Conservation (phyloP, 2,113 vertebrate species). For the Brienomyrus longianalis region DNA sequence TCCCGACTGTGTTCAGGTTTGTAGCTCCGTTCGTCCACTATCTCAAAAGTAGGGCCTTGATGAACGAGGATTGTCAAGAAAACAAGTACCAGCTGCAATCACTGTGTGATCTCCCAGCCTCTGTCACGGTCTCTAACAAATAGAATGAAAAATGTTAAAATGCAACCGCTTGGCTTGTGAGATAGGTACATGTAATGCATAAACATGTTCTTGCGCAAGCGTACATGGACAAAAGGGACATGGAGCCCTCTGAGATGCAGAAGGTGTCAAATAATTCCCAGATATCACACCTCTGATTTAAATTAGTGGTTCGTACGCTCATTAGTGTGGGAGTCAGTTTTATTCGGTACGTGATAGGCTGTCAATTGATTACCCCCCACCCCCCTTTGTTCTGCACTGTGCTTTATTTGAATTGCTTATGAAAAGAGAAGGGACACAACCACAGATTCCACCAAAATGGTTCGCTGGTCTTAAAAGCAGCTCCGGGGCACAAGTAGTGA, state of each 20-base stretch:
- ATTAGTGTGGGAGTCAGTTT: not conserved
- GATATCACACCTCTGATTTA: not conserved
- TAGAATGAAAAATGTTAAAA: not conserved
- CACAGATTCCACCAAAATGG: not conserved
- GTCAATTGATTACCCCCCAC: not conserved
- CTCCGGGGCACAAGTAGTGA: not conserved
- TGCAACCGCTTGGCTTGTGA: not conserved
- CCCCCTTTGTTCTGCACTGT: not conserved
- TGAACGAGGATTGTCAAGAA: not conserved
- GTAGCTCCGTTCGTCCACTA: not conserved
- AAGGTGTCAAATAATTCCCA: not conserved
- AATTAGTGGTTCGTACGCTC: not conserved
- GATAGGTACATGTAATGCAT: not conserved
- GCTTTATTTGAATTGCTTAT: not conserved
- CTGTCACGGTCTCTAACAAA: not conserved
- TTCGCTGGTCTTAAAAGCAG: not conserved
- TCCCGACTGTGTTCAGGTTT: not conserved
- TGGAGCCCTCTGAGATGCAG: not conserved
- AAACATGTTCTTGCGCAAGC: not conserved
- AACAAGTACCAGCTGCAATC: not conserved
- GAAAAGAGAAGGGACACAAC: not conserved
- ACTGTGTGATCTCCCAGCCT: not conserved
- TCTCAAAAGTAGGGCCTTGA: not conserved
- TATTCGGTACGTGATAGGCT: not conserved
- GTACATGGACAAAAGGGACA: not conserved